These are phyloP conservation scores for Antigone vipio DNA, from an alignment of 2,113 vertebrate genomes.

Conservation along the genomic window DNA sequence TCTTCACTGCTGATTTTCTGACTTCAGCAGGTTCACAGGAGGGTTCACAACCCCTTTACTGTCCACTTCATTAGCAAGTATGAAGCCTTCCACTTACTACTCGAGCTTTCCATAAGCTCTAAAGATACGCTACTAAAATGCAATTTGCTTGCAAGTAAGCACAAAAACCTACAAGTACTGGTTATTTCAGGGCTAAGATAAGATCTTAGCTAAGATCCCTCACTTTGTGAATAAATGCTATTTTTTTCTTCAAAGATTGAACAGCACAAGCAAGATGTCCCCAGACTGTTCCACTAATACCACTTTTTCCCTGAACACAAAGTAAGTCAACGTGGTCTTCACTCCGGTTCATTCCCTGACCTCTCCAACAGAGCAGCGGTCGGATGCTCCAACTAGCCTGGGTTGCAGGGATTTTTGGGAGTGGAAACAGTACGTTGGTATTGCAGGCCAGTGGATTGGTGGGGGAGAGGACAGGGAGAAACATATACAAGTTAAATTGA, in stretches of 20 bases:
- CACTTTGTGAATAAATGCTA: background rate
- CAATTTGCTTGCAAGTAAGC: background rate
- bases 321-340: background rate
- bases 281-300: background rate
- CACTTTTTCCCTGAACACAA: background rate
- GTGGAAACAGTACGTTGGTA: background rate
- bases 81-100: background rate
- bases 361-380: background rate
- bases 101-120: background rate
- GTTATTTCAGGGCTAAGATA: background rate
- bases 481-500: background rate
- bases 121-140: background rate
- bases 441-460: background rate
- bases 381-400: background rate
- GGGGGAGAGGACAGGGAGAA: background rate
- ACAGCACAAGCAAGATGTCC: background rate
- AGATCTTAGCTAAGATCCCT: background rate
- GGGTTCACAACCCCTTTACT: background rate
- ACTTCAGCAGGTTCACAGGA: background rate
- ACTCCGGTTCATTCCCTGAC: background rate
- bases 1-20: background rate
- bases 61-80: background rate
- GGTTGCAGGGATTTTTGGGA: background rate
- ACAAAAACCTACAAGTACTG: background rate
- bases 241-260: background rate